Evolutionary conservation across 2,888 invertebrate genomes (phyloP), one percentile per base, ranked within the genome.

Genomic region (Drosophila histrio): DNA sequence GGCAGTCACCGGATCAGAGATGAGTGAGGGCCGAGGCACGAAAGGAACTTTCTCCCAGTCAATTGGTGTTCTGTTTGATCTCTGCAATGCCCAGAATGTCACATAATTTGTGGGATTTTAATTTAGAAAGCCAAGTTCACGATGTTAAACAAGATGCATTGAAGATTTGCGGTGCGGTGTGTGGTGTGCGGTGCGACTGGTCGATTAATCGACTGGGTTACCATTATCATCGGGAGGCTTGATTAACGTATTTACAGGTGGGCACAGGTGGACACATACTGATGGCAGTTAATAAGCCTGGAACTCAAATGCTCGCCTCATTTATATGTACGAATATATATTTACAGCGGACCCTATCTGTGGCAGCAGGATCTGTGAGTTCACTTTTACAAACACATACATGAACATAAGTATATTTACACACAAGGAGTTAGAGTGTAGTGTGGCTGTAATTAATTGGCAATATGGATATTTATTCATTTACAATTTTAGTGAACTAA

Each of bases 21-120:
- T 95, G 92, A 96, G 94, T 90, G 96, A 96, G 88, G 97, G 97
- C 82, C 97, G 94, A 83, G 97, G 96, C 89, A 97, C 96, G 92
- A 94, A 95, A 89, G 97, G 97, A 92, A 96, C 95, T 94, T 96
- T 96, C 93, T 96, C 96, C 97, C 97, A 97, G 89, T 96, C 96
- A 90, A 96, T 95, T 92, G 94, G 93, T 92, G 94, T 92, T 92
- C 81, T 87, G 67, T 81, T 90, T 92, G 84, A 78, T 76, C 75
- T 91, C 91, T 91, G 91, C 71, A 91, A 91, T 85, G 85, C 86
- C 91, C 91, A 90, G 70, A 82, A 82, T 84, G 75, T 85, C 81
- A 87, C 85, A 81, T 46, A 72, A 61, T 57, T 57, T 63, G 43
- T 77, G 73, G 53, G 24, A 26, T 34, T 60, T 83, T 80, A 49